Evolutionary conservation across 2,797 vertebrate species (phyloP).

Genomic region (Harpagifer antarcticus): DNA sequence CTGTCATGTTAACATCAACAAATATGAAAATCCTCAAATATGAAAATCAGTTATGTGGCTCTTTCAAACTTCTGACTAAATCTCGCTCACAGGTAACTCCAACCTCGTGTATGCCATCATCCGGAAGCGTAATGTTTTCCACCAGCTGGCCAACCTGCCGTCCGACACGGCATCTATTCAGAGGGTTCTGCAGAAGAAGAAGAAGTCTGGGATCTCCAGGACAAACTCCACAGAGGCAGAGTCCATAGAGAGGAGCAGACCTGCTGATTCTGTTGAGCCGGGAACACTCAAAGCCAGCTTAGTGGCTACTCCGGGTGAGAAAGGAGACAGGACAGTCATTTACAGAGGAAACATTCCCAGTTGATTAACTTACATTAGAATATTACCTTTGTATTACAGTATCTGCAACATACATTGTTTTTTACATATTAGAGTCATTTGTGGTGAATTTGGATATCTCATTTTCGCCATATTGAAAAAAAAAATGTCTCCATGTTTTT

Average conservation of each 20-base stretch:
- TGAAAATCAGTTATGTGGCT: too few relatives aligned
- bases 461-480: too few relatives aligned
- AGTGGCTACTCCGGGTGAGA: constrained; percentile 91
- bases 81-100: constrained; percentile 86
- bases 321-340: too few relatives aligned
- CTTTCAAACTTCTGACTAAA: background rate
- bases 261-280: constrained; percentile 89
- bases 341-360: too few relatives aligned
- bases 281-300: constrained; percentile 93
- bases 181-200: constrained; percentile 88
- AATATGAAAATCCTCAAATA: too few relatives aligned
- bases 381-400: too few relatives aligned
- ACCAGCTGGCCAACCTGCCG: constrained; percentile 92
- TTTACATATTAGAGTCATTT: too few relatives aligned
- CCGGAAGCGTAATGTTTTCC: constrained; percentile 91
- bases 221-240: constrained; percentile 85
- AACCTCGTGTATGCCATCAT: constrained; percentile 94
- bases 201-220: constrained; percentile 83
- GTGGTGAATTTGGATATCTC: too few relatives aligned
- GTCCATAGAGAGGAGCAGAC: constrained; percentile 89
- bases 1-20: too few relatives aligned
- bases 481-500: too few relatives aligned
- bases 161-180: constrained; percentile 86
- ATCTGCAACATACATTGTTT: too few relatives aligned
- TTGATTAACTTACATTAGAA: too few relatives aligned